These are phyloP conservation scores for Andricus quercusramuli DNA, from an alignment of 2,888 invertebrate genomes.

Conservation along the genomic window DNA sequence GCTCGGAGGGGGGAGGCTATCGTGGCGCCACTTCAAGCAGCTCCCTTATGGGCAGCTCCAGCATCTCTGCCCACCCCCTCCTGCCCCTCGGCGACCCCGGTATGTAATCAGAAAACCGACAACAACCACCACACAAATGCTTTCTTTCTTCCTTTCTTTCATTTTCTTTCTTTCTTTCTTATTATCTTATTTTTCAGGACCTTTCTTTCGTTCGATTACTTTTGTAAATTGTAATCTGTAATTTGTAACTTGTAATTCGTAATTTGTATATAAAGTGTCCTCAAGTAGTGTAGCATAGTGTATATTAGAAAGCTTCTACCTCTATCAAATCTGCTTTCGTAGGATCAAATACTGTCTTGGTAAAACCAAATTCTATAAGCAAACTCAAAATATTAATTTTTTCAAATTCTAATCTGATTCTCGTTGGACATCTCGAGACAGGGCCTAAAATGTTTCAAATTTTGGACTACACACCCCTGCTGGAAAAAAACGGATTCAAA, in stretches of 20 bases:
- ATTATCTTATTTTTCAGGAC: conserved; percentile 50
- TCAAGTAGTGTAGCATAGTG: conserved; percentile 51
- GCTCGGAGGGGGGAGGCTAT: conserved; percentile 85
- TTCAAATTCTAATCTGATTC: background rate
- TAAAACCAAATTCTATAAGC: background rate
- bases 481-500: too few species aligned
- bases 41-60: conserved; percentile 88
- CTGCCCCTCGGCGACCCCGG: conserved; percentile 89
- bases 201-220: conserved; percentile 41
- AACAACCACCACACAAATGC: conserved; percentile 69
- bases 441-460: too few species aligned
- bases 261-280: conserved; percentile 45
- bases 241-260: conserved; percentile 8
- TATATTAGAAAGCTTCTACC: conserved; percentile 51
- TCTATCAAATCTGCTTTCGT: background rate
- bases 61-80: conserved; percentile 96
- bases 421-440: background rate
- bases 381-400: background rate
- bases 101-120: conserved; percentile 78
- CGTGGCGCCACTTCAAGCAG: conserved; percentile 81
- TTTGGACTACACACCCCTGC: too few species aligned
- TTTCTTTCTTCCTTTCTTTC: conserved; percentile 54
- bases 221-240: background rate
- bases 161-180: conserved; percentile 44
- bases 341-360: background rate